phyloP scores from a whole-genome alignment of 2,113 vertebrate genomes.

The Noctilio leporinus region DNA sequence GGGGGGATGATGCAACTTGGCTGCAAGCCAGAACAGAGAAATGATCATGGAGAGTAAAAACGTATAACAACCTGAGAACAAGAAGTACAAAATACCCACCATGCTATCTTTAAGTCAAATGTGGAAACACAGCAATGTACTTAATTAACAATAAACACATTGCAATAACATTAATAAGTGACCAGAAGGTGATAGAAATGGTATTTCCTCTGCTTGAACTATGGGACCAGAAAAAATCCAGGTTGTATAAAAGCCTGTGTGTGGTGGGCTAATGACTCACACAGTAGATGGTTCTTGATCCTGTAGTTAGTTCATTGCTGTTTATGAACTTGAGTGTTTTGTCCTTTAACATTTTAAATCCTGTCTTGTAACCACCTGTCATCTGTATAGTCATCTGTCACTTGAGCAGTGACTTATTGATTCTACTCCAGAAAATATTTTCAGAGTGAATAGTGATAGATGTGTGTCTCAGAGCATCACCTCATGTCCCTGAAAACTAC shows the following conservation, averaged over 20 bases:
- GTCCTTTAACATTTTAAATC: background rate
- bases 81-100: background rate
- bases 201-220: background rate
- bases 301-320: background rate
- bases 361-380: conserved; percentile 10
- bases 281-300: background rate
- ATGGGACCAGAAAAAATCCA: background rate
- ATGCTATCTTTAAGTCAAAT: background rate
- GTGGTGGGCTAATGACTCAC: background rate
- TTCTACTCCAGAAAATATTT: conserved; percentile 37
- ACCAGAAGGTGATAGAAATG: background rate
- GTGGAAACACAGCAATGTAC: background rate
- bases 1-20: background rate
- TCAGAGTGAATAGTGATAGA: background rate
- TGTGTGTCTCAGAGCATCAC: background rate
- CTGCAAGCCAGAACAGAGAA: background rate
- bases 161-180: background rate
- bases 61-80: background rate
- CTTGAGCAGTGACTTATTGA: conserved; percentile 26
- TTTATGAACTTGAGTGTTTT: background rate
- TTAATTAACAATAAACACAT: background rate
- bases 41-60: background rate
- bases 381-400: background rate
- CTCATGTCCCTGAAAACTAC: background rate
- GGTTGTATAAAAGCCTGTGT: background rate